Evolutionary conservation across 2,888 invertebrate species (phyloP), one percentile per base, ranked within the genome.

Genomic region (Sphecodes monilicornis): DNA sequence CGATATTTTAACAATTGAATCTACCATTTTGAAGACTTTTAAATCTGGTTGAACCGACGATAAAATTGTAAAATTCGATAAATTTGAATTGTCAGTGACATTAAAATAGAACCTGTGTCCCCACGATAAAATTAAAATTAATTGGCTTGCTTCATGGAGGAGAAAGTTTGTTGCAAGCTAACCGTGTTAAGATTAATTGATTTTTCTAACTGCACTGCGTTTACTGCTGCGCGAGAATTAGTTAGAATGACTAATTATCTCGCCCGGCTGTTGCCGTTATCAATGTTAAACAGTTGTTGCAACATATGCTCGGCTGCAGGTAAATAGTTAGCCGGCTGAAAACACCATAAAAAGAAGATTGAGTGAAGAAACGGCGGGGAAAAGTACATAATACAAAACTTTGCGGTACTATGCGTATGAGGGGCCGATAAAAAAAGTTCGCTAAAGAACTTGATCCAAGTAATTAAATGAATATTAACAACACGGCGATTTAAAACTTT

Each of bases 401-500:
- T 74, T 13, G 41, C 16, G 18, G 18, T 22, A 26, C 41, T 41
- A 29, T 26, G 5, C 26, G 1, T 32, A 32, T 57, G 41, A 57
- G 22, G 11, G 1, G 16, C 26, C 2, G n/a, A 29, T 43, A 29
- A 32, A 41, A 32, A 5, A 60, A 60, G 41, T 39, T 41, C 22
- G 22, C 36, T 36, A 4, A 39, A 39, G 5, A 22, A 36, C 66
- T 36, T n/a, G 73, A 0, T 39, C 57, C 0, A n/a, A 39, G 60
- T 41, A 74, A 26, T 74, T 43, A 60, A 41, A 74, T 60, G 60
- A 54, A 74, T 57, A 57, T 29, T 54, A 60, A 74, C 43, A 74
- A 43, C 57, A 13, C 6, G 57, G 18, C 13, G 11, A 41, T 41
- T 10, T 10, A 41, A 60, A 74, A 74, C 57, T 64, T 64, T 41